These are phyloP conservation scores for Brevimyrus niger DNA, from an alignment of 2,113 vertebrate species.

Conservation along the genomic window DNA sequence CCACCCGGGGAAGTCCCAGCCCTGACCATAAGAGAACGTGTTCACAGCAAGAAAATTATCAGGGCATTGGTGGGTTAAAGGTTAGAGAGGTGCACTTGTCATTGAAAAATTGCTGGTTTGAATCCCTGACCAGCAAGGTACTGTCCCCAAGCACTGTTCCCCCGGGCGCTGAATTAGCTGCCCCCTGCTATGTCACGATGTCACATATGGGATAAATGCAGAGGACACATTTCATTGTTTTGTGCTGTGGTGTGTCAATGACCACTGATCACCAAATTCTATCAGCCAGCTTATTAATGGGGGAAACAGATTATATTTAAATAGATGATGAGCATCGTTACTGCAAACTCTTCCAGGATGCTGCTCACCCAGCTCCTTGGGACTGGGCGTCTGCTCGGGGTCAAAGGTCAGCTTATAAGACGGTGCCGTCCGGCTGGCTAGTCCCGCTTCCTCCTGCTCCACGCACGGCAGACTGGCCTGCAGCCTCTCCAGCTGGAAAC, in stretches of 20 bases:
- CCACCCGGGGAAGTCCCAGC: constrained; percentile 59
- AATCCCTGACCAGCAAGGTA: no score
- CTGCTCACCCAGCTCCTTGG: constrained; percentile 53
- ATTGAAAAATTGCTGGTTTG: no score
- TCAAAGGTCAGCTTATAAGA: constrained; percentile 66
- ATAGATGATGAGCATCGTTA: not conserved
- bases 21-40: constrained; percentile 28
- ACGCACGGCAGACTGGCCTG: constrained; percentile 69
- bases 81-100: no score
- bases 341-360: not conserved
- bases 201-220: no score
- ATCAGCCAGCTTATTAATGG: not conserved
- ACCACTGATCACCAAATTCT: no score
- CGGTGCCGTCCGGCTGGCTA: constrained; percentile 63
- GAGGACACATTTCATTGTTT: no score
- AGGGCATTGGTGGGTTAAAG: no score
- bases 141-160: no score
- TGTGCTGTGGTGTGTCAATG: no score
- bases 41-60: not conserved
- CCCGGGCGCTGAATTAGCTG: no score
- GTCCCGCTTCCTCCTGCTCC: constrained; percentile 66
- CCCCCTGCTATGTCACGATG: no score
- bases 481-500: constrained; percentile 76
- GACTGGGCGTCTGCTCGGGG: constrained; percentile 45
- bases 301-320: not conserved